Percentiles rank a stretch among this genome's conserved stretches.
Conservation (phyloP, 2,797 vertebrate genomes). For the Lagodon rhomboides region DNA sequence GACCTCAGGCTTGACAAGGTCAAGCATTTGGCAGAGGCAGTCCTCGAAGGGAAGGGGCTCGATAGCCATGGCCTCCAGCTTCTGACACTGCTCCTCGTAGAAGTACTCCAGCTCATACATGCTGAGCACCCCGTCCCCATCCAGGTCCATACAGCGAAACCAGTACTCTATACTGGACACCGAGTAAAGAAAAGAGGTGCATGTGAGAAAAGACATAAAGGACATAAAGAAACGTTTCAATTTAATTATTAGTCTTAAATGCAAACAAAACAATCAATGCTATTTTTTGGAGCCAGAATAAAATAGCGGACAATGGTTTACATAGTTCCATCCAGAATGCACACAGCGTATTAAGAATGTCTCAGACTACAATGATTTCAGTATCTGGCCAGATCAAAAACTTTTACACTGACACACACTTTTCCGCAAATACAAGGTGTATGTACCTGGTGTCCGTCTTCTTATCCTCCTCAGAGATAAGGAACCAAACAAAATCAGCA, state of each 20-base stretch:
- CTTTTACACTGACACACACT: no score
- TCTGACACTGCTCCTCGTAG: constrained; percentile 96
- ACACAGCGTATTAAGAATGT: no score
- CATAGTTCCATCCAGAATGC: no score
- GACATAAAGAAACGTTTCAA: no score
- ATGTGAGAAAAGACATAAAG: not conserved
- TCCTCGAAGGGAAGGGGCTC: constrained; percentile 96
- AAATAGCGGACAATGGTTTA: no score
- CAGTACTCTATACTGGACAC: constrained; percentile 95
- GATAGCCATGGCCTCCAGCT: constrained; percentile 93
- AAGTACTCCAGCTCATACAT: constrained; percentile 97
- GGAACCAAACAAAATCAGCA: constrained; percentile 96
- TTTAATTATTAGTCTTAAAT: no score
- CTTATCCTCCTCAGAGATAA: constrained; percentile 98
- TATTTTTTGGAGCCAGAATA: no score
- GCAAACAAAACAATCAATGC: no score
- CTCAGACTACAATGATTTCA: no score
- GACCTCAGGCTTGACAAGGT: constrained; percentile 92
- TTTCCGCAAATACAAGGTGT: no score
- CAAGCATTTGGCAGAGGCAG: constrained; percentile 97
- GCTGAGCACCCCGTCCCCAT: constrained; percentile 94
- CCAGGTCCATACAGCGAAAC: constrained; percentile 99
- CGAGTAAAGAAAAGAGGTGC: not conserved
- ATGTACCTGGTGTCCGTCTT: constrained; percentile 92
- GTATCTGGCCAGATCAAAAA: no score